phyloP scores from a whole-genome alignment of 2,888 invertebrate species.

The Rotaria magnacalcarata region DNA sequence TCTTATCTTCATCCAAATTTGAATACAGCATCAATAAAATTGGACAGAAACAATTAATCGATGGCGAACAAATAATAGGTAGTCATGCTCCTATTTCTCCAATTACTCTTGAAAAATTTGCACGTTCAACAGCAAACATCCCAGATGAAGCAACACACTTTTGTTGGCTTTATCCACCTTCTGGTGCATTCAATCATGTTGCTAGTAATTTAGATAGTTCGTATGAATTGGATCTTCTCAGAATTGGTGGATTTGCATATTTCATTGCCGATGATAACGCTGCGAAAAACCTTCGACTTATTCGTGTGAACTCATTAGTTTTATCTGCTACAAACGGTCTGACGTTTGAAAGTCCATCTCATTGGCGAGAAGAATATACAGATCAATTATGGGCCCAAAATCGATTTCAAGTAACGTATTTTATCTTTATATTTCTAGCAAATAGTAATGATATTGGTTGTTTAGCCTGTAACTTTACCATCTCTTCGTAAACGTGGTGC shows the following conservation, averaged over 20 bases:
- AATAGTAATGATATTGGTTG: neutral
- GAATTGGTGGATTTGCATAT: neutral
- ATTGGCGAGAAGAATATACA: neutral
- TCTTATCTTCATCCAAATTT: neutral
- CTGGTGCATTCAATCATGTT: neutral
- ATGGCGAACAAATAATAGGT: neutral
- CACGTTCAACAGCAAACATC: neutral
- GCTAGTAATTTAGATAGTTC: neutral
- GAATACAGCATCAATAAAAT: neutral
- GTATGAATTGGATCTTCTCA: neutral
- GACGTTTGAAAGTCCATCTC: neutral
- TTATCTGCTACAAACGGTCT: neutral
- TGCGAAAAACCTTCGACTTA: neutral
- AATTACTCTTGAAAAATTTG: neutral
- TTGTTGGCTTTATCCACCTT: constrained; percentile 12
- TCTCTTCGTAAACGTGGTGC: neutral
- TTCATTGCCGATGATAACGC: neutral
- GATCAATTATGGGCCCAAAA: neutral
- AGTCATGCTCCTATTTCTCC: neutral
- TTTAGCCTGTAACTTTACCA: neutral
- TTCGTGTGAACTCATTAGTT: neutral
- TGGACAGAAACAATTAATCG: neutral
- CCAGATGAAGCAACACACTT: neutral
- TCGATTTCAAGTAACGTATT: constrained; percentile 6
- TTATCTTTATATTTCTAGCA: neutral